Base-by-base conservation (phyloP, 2,888 invertebrate genomes). In the Ephialtes manifestator region DNA sequence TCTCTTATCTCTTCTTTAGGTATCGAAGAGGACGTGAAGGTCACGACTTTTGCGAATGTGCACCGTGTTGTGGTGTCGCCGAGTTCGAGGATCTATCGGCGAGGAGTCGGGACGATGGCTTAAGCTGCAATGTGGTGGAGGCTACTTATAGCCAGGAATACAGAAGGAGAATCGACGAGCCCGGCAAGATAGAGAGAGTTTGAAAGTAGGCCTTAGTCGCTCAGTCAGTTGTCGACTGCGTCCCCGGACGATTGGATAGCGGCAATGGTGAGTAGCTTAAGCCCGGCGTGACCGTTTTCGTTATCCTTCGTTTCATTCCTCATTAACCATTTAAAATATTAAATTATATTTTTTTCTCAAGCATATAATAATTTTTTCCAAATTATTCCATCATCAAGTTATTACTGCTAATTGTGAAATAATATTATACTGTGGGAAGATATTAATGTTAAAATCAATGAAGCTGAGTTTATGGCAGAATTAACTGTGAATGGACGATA, bases 151-250 rank as follows among this genome's bases (percentile, higher is more conserved):
- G 58, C 75, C 67, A 63, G 67, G 68, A 81, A 82, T 83, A 79
- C 88, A 88, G 90, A 87, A 89, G 89, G 91, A 90, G 91, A 89
- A 88, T 89, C 79, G 71, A 51, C 76, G 71, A 81, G 79, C 82
- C 84, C 82, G 88, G 70, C 71, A 87, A 60, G 58, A 91, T 89
- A 92, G 93, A 93, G 93, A 93, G 93, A 93, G 93, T 93, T 93
- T 89, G 94, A 94, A 94, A 94, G 94, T 94, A 93, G 94, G 93
- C 89, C 92, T 92, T 82, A 86, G 90, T 90, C 90, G 90, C 88
- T 90, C 93, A 93, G 93, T 94, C 92, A 92, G 93, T 93, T 91
- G 91, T 92, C 90, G 93, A 92, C 93, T 91, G 90, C 91, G 90
- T 92, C 90, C 89, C 89, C 90, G 91, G 90, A 90, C 93, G 93